Base-by-base conservation (phyloP, 2,797 vertebrate species). In the Mareca penelope region DNA sequence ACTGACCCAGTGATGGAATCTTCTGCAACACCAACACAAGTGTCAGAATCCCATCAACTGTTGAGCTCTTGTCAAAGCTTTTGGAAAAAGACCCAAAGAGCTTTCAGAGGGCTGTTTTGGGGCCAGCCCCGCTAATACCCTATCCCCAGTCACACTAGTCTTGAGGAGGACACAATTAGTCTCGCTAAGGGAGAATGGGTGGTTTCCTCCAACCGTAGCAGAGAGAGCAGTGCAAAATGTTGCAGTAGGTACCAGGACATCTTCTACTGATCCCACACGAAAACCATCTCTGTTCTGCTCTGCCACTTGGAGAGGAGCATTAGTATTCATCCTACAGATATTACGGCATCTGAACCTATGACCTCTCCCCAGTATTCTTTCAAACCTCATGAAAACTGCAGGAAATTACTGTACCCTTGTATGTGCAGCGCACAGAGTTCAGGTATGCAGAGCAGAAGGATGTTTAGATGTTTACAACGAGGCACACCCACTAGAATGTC, bases 101-200 rank as follows among this genome's bases (percentile, higher is more conserved):
- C 33, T 89, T 63, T 69, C 19, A 63, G 26, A 72, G 17, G 8
- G 26, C 29, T 69, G 10, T 59, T 65, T 16, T 24, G 35, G 21
- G 42, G 24, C 17, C 42, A 79, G 15, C 5, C 28, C 13, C 15
- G 9, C 14, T 88, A 17, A 33, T 53, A 11, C 5, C 29, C 37
- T 28, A 12, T 78, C 85, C 31, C 19, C 16, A 73, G 7, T 67
- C 7, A 5, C 8, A 21, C 15, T 39, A 40, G 35, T 63, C 21
- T 63, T 53, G 33, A 86, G 76, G 18, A 59, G 11, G 9, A 79
- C 28, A 46, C 0, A 0, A 12, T n/a, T 17, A 16, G 39, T 40
- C 16, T 80, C 0, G 0, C 15, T 50, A 10, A 2, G 12, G 11
- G 5, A 80, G 6, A 24, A 50, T 15, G 46, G 35, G 35, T 80